These are phyloP conservation scores for Cyprinodon variegatus DNA, from an alignment of 2,113 vertebrate species.

Conservation along the genomic window DNA sequence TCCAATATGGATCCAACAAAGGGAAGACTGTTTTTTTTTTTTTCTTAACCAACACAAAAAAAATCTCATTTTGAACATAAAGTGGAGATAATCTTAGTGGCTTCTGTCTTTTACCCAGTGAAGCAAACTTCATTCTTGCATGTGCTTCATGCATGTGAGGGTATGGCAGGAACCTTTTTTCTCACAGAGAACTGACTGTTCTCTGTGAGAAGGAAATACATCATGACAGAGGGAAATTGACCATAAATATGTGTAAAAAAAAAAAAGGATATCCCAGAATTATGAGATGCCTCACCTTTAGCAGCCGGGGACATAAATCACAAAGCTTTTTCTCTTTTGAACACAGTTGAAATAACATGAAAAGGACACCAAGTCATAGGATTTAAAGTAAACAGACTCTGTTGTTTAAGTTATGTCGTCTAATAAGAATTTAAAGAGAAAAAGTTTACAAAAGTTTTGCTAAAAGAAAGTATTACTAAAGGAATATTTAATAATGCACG, in stretches of 20 bases:
- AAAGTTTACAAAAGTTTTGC: neutral
- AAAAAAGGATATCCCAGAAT: constrained; percentile 17
- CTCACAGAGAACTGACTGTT: constrained; percentile 22
- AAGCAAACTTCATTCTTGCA: neutral
- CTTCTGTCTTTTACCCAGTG: neutral
- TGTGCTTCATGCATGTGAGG: neutral
- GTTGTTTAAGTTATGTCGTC: neutral
- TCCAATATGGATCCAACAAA: too few species aligned
- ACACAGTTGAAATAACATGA: neutral
- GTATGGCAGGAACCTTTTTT: constrained; percentile 6
- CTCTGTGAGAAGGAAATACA: constrained; percentile 39
- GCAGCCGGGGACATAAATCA: constrained; percentile 12
- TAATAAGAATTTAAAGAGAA: neutral
- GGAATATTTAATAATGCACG: constrained; percentile 1
- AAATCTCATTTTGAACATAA: neutral
- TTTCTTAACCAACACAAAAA: neutral
- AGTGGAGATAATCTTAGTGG: neutral
- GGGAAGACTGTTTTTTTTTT: neutral
- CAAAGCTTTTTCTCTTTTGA: constrained; percentile 3
- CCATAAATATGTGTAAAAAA: constrained; percentile 38
- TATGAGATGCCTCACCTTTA: constrained; percentile 26
- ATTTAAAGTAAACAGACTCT: constrained; percentile 1
- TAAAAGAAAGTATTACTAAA: neutral
- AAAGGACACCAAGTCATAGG: neutral
- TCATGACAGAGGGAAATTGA: constrained; percentile 48